A percentile compares a stretch with the other conserved stretches of the same genome.
Conservation (phyloP, 2,888 invertebrate species). For the Epirrita christyi region DNA sequence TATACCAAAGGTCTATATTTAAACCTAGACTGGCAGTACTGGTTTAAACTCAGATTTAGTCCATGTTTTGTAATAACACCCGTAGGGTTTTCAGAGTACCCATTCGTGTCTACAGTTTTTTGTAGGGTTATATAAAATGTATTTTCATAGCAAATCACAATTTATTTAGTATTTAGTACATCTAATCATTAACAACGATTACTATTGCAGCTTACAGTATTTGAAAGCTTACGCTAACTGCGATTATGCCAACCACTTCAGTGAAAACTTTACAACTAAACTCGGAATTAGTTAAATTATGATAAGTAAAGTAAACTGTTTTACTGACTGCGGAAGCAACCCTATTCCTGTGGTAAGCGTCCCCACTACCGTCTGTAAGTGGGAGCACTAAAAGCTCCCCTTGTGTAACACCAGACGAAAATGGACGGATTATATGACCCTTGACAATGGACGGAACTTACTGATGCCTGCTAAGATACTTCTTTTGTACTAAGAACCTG, state of each 20-base stretch:
- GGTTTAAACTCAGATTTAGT: too few relatives aligned
- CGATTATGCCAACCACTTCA: not conserved
- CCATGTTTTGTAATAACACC: too few relatives aligned
- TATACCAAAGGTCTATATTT: too few relatives aligned
- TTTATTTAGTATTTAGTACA: too few relatives aligned
- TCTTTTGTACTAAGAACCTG: not conserved
- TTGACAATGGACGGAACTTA: conserved; percentile 15
- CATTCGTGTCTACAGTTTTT: too few relatives aligned
- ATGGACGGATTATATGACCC: conserved; percentile 30
- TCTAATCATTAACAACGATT: too few relatives aligned
- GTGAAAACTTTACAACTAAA: too few relatives aligned
- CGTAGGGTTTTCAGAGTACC: too few relatives aligned
- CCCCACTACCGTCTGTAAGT: conserved; percentile 24
- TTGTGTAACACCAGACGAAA: conserved; percentile 23
- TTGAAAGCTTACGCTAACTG: not conserved
- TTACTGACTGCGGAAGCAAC: not conserved
- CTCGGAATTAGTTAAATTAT: conserved; percentile 35
- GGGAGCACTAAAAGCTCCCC: conserved; percentile 34
- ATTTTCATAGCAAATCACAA: too few relatives aligned
- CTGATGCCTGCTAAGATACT: not conserved
- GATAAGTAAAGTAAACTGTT: too few relatives aligned
- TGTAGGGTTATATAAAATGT: too few relatives aligned
- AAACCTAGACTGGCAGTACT: too few relatives aligned
- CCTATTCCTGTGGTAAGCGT: conserved; percentile 9
- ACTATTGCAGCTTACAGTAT: not conserved